Evolutionary conservation across 2,113 vertebrate species (phyloP), one percentile per base, ranked within the genome.

Genomic region (Chlorocebus sabaeus): DNA sequence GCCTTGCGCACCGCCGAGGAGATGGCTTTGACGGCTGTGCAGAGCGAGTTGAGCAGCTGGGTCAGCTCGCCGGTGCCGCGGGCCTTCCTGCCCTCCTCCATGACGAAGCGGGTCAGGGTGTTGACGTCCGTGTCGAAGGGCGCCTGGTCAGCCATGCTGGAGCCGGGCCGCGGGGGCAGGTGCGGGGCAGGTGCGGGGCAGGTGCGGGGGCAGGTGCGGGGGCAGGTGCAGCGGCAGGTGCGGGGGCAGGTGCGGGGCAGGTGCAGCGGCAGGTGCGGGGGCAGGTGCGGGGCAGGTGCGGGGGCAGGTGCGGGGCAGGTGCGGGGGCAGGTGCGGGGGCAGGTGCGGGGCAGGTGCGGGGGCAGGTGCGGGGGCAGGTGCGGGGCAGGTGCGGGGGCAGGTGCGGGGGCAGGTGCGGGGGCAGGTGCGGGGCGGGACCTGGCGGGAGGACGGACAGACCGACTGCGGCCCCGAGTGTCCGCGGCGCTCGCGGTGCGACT

Each of bases 11-110:
- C 99, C 1, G 99, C 99, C 0, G 99, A 99, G 80, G 99, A 99
- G 97, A 99, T 99, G 95, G 99, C 99, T 98, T 99, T 99, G 98
- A 99, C 96, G 18, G 99, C 99, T 0, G 99, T 99, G 99, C 99
- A 99, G 95, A 99, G 98, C 12, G 99, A 99, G 98, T 99, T 99
- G 88, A 99, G 99, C 84, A 99, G 99, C 94, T 99, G 99, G n/a
- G 99, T 99, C 97, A 99, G 97, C 98, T 99, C 99, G 8, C 99
- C 99, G 0, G 99, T 99, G 40, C 99, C 99, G 1, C 99, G 98
- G 10, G 99, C 99, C 98, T 99, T 99, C 97, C 99, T 99, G 93
- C 99, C 99, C 95, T 99, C 99, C 98, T 99, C 99, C 98, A 99
- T 99, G 68, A 99, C 99, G 97, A 99, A 99, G 96, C 99, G 99